These are phyloP conservation scores for Callocephalon fimbriatum DNA, from an alignment of 2,113 vertebrate species.

Conservation along the genomic window DNA sequence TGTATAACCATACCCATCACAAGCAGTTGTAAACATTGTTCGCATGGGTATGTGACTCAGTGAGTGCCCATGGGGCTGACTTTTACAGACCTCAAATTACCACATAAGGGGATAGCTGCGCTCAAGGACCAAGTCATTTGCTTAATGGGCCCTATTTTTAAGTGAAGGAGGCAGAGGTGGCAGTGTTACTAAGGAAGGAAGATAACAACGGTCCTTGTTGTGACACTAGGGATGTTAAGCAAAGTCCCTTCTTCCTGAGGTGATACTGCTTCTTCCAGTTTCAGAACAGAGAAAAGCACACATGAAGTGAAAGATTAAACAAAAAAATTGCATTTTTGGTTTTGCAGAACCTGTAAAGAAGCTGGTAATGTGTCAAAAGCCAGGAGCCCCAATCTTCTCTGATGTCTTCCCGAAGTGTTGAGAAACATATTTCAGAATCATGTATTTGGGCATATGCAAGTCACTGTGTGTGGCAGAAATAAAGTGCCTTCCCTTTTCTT, in stretches of 20 bases:
- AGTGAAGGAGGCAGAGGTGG: not conserved
- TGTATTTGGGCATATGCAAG: not conserved
- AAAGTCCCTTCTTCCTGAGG: not conserved
- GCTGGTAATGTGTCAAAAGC: not conserved
- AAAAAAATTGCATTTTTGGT: not conserved
- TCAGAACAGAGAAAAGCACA: not conserved
- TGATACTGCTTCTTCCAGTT: not conserved
- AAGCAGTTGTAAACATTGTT: not conserved
- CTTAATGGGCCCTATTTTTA: not conserved
- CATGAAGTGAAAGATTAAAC: not conserved
- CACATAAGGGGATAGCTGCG: not conserved
- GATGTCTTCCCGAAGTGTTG: not conserved
- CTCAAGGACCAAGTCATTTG: not conserved
- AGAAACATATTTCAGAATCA: not conserved
- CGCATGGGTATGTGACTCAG: not conserved
- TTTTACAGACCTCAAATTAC: not conserved
- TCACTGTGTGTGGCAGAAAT: not conserved
- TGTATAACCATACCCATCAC: not conserved
- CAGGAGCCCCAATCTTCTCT: not conserved
- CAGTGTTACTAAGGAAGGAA: not conserved
- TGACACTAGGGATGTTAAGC: accelerated
- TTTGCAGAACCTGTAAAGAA: not conserved
- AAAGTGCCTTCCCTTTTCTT: not conserved
- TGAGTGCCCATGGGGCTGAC: not conserved
- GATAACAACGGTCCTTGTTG: not conserved